phyloP scores from a whole-genome alignment of 2,113 vertebrate genomes.

The Pluvialis apricaria region DNA sequence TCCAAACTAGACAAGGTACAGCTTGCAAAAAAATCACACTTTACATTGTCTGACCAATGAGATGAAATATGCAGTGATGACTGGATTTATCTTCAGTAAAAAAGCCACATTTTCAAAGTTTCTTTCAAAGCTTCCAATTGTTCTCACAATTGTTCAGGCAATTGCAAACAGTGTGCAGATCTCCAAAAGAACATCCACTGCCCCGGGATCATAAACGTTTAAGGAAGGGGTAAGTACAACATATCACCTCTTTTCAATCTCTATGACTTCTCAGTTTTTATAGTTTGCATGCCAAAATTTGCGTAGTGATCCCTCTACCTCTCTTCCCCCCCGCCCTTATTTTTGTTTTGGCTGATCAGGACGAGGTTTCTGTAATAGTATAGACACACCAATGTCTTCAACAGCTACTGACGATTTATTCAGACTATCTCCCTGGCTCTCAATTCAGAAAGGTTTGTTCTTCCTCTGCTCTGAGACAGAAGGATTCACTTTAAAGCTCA shows the following conservation, averaged over 20 bases:
- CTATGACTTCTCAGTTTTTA: neutral
- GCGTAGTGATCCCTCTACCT: neutral
- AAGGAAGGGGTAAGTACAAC: neutral
- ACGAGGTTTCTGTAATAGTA: neutral
- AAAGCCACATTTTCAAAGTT: neutral
- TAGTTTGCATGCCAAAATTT: neutral
- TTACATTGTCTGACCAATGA: neutral
- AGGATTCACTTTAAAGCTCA: conserved; percentile 7
- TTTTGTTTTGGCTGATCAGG: neutral
- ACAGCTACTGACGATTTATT: neutral
- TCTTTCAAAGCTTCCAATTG: neutral
- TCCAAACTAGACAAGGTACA: neutral
- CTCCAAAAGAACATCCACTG: neutral
- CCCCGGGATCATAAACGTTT: neutral
- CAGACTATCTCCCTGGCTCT: neutral
- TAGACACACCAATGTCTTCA: neutral
- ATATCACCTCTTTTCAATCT: neutral
- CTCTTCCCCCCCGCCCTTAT: neutral
- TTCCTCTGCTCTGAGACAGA: neutral
- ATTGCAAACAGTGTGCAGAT: neutral
- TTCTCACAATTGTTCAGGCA: neutral
- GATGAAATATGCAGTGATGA: neutral
- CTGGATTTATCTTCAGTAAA: neutral
- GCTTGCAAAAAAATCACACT: neutral
- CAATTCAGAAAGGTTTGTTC: neutral